These are phyloP conservation scores for Fabriciana adippe DNA, from an alignment of 2,888 invertebrate genomes.

Conservation along the genomic window DNA sequence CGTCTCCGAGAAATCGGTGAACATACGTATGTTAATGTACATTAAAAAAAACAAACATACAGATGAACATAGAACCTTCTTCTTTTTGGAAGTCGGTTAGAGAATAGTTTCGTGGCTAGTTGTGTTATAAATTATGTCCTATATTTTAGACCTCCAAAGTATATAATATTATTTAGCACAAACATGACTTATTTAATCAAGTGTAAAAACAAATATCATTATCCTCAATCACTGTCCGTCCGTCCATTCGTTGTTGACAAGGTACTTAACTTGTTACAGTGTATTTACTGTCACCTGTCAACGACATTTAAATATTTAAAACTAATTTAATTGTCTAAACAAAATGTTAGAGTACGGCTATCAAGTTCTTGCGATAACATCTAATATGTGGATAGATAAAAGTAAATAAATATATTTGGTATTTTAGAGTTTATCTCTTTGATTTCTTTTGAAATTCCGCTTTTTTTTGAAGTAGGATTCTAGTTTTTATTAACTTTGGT, in stretches of 20 bases:
- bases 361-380: constrained; percentile 11
- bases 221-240: constrained; percentile 8
- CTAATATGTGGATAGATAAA: not conserved
- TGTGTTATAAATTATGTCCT: no score
- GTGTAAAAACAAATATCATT: not conserved
- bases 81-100: no score
- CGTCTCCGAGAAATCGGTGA: no score
- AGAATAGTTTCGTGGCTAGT: no score
- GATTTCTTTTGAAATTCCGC: not conserved
- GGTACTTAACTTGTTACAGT: constrained; percentile 25
- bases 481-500: no score
- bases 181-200: no score
- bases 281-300: constrained; percentile 20
- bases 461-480: not conserved
- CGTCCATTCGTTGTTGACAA: constrained; percentile 28
- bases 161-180: no score
- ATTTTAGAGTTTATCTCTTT: constrained; percentile 1
- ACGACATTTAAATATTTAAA: constrained; percentile 10
- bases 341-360: constrained; percentile 14
- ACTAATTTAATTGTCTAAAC: constrained; percentile 14
- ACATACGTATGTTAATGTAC: no score
- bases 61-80: no score
- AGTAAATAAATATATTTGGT: constrained; percentile 6
- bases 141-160: no score
- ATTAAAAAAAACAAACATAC: no score